A percentile compares a stretch with the other conserved stretches of the same genome.
Conservation (phyloP, 2,888 invertebrate species). For the Bembecia ichneumoniformis region DNA sequence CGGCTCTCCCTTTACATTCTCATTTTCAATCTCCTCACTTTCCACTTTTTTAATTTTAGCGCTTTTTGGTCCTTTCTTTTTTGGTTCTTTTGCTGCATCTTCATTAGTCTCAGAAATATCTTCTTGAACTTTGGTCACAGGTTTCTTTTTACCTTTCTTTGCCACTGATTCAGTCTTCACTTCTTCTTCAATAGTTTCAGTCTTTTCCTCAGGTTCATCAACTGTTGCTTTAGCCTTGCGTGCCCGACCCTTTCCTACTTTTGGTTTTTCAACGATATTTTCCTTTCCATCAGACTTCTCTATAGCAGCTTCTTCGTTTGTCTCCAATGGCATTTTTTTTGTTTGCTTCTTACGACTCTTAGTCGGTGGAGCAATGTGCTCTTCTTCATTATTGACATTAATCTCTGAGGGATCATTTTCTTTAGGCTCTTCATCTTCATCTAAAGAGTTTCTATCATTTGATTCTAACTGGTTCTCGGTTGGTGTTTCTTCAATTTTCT, state of each 20-base stretch:
- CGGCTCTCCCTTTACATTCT: constrained; percentile 25
- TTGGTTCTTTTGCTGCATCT: constrained; percentile 30
- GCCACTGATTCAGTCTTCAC: constrained; percentile 27
- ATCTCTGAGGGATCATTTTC: constrained; percentile 31
- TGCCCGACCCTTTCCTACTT: constrained; percentile 39
- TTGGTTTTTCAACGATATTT: constrained; percentile 34
- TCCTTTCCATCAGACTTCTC: constrained; percentile 20
- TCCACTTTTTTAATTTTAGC: constrained; percentile 43
- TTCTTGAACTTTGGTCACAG: constrained; percentile 22
- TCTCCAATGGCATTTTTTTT: constrained; percentile 29
- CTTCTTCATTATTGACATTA: constrained; percentile 37
- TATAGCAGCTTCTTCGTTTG: constrained; percentile 17
- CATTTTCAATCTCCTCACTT: constrained; percentile 33
- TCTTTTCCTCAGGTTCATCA: constrained; percentile 29
- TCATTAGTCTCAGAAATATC: constrained; percentile 25
- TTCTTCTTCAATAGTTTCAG: constrained; percentile 29
- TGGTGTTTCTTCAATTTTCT: constrained; percentile 29
- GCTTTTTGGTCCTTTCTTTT: constrained; percentile 48
- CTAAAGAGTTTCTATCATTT: constrained; percentile 36
- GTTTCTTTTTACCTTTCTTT: neutral
- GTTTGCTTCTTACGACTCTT: constrained; percentile 45
- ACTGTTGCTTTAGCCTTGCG: constrained; percentile 36
- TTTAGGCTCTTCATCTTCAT: constrained; percentile 27
- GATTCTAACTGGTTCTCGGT: constrained; percentile 26
- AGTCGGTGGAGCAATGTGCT: constrained; percentile 18